Conservation (phyloP, 2,113 vertebrate genomes). For the Trachemys scripta region DNA sequence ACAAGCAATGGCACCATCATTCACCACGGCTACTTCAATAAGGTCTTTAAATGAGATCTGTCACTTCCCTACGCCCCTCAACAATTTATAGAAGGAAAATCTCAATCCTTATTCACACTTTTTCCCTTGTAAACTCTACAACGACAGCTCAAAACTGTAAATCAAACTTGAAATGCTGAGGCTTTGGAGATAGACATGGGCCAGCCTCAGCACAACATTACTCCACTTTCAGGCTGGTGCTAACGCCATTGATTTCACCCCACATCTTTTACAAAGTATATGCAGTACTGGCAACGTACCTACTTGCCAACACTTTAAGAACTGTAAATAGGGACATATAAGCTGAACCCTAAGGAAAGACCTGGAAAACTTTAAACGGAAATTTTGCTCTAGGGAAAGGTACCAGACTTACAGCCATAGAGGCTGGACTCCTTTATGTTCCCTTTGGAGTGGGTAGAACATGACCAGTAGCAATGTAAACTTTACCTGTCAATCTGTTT, state of each 20-base stretch:
- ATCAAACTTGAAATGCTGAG: neutral
- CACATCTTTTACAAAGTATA: neutral
- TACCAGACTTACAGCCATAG: neutral
- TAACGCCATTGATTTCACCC: neutral
- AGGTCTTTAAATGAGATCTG: conserved; percentile 55
- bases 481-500: neutral
- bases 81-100: conserved; percentile 62
- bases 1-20: conserved; percentile 60
- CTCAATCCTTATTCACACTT: conserved; percentile 53
- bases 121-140: conserved; percentile 39
- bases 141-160: conserved; percentile 46
- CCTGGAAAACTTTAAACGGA: neutral
- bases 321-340: neutral
- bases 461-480: neutral
- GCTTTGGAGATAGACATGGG: neutral
- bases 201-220: neutral
- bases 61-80: conserved; percentile 60
- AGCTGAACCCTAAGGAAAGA: neutral
- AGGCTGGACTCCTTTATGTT: neutral
- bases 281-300: neutral
- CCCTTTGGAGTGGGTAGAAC: fast-evolving
- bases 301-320: neutral
- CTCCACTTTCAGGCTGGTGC: neutral
- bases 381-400: neutral
- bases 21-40: conserved; percentile 60